Percentiles rank a stretch among this genome's conserved stretches.
Evolutionary conservation across 2,797 vertebrate species (phyloP).

Genomic region (Brachyrhaphis roseni): DNA sequence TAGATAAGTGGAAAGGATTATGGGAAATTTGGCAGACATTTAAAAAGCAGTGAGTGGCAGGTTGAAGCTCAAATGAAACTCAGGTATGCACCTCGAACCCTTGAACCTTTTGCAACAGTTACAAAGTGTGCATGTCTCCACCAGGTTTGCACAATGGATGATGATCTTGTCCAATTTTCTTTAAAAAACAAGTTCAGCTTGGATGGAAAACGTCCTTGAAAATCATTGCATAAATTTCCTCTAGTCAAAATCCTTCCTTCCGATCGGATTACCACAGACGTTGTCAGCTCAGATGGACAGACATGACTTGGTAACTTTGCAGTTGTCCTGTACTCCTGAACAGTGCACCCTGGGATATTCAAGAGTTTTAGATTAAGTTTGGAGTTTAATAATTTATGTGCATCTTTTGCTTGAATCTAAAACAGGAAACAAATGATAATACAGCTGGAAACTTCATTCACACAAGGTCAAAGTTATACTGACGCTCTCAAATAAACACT

Average conservation of each 20-base stretch:
- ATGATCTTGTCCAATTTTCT: not conserved
- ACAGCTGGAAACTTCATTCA: not conserved
- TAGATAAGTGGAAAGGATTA: not conserved
- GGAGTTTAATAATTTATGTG: not conserved
- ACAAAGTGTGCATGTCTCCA: not conserved
- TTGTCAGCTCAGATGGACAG: not conserved
- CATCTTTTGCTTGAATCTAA: not conserved
- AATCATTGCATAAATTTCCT: not conserved
- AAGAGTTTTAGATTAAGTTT: not conserved
- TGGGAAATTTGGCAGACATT: not conserved
- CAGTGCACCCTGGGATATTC: not conserved
- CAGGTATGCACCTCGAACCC: not conserved
- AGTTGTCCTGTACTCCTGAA: not conserved
- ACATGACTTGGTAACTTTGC: not conserved
- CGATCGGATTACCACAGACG: not conserved
- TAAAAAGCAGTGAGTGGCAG: not conserved
- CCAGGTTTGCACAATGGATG: not conserved
- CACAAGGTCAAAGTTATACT: not conserved
- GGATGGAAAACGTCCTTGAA: not conserved
- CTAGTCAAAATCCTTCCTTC: not conserved
- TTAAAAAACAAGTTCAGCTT: not conserved
- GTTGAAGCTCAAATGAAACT: not conserved
- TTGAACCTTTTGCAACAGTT: not conserved
- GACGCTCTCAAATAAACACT: not conserved
- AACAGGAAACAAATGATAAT: not conserved